Base-by-base conservation (phyloP, 2,888 invertebrate species). In the Lepidochitona cinerea region DNA sequence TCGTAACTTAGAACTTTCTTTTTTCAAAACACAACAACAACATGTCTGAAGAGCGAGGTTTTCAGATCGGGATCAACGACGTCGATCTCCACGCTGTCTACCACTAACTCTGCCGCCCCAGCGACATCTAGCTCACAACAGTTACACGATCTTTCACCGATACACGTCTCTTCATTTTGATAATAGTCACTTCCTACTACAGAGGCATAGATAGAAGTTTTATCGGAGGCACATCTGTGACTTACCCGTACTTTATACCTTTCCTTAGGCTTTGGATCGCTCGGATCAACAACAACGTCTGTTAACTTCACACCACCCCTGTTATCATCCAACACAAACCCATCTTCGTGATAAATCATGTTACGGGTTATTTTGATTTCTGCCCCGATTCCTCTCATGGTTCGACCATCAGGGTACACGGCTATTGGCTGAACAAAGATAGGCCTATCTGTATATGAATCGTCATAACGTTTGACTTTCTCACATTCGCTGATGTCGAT, bases 261-360 rank as follows among this genome's bases (percentile, higher is more conserved):
- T 26, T 59, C 59, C 59, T 59, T 59, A 32, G 59, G 59, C 9
- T 59, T 59, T 2, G 59, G 59, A 9, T 59, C 59, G 59, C 12
- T 23, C 9, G 59, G 59, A 23, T 29, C 59, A 4, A 59, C 9
- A 26, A 59, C 59, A 2, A 59, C 26, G 59, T 59, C 59, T 9
- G 59, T 29, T 14, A 59, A 32, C 26, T 59, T 59, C 12, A 59
- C 59, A 2, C 59, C 59, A 14, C 23, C 59, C 23, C 59, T 32
- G 14, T 23, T 59, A 26, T 59, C 59, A 32, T 59, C 32, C 26
- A 59, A 29, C 23, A 59, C 59, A 32, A 59, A 59, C 4, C 59
- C 59, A 14, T 59, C 59, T 32, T 59, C 59, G 59, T 59, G 59
- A 29, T 59, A 59, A 23, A 59, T 32, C 59, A 59, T 59, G 59